Percentiles rank a stretch among this genome's conserved stretches.
Conservation (phyloP, 2,888 invertebrate species). For the Myathropa florea region DNA sequence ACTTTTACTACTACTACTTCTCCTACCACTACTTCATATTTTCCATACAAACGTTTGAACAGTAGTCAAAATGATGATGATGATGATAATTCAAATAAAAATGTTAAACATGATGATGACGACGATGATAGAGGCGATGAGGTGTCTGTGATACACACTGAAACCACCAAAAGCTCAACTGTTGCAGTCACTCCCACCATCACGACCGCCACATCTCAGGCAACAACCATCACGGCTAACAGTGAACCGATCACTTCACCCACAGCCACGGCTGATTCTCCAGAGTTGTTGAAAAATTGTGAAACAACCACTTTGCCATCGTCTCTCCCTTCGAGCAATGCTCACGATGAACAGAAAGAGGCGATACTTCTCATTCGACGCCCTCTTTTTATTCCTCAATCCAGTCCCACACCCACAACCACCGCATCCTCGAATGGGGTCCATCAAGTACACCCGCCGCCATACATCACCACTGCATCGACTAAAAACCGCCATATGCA, state of each 20-base stretch:
- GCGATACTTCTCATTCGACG: background rate
- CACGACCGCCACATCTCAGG: background rate
- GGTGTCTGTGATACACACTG: constrained; percentile 16
- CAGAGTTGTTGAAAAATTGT: background rate
- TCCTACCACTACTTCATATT: constrained; percentile 71
- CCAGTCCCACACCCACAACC: background rate
- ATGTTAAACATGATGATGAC: constrained; percentile 37
- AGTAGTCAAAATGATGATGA: constrained; percentile 72
- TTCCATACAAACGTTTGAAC: constrained; percentile 69
- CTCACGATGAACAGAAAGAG: background rate
- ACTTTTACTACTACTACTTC: constrained; percentile 72
- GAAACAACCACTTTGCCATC: background rate
- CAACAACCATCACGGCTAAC: background rate
- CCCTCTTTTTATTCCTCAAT: background rate
- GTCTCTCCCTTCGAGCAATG: background rate
- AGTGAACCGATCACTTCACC: background rate
- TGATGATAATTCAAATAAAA: constrained; percentile 63
- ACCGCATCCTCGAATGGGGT: constrained; percentile 31
- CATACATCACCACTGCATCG: constrained; percentile 16
- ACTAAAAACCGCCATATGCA: constrained; percentile 43
- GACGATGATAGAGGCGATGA: constrained; percentile 22
- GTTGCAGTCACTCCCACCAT: constrained; percentile 34
- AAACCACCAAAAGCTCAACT: constrained; percentile 24
- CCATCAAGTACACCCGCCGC: constrained; percentile 20
- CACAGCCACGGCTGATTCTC: background rate